These are phyloP conservation scores for Erpobdella octoculata DNA, from an alignment of 2,888 invertebrate species.

Conservation along the genomic window DNA sequence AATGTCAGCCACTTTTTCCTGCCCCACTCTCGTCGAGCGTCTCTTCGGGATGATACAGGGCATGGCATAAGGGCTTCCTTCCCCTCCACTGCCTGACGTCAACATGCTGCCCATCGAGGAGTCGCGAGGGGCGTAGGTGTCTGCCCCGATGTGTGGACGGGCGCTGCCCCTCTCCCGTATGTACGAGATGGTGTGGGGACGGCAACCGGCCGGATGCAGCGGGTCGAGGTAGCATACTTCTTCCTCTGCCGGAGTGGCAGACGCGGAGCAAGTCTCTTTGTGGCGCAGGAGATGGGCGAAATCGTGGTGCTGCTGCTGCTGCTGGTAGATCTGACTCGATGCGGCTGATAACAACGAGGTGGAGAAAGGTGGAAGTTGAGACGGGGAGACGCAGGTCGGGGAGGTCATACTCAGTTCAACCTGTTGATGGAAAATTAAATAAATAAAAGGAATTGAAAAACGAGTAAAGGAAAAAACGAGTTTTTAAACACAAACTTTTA, in stretches of 20 bases:
- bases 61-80: conserved; percentile 23
- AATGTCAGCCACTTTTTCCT: conserved; percentile 28
- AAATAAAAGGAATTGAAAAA: too few relatives aligned
- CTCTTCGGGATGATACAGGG: conserved; percentile 21
- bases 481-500: too few relatives aligned
- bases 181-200: conserved; percentile 29
- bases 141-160: conserved; percentile 16
- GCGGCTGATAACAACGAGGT: not conserved
- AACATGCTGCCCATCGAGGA: not conserved
- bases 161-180: conserved; percentile 19
- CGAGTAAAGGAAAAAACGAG: too few relatives aligned
- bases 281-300: not conserved
- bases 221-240: not conserved
- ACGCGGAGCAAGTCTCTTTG: not conserved
- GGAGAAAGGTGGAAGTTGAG: not conserved
- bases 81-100: not conserved
- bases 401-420: too few relatives aligned
- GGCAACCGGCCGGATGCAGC: not conserved
- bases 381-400: not conserved
- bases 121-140: conserved; percentile 24
- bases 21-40: not conserved
- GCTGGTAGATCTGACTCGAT: too few relatives aligned
- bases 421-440: too few relatives aligned
- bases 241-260: not conserved
- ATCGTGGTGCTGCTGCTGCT: too few relatives aligned